phyloP scores from a whole-genome alignment of 2,888 invertebrate species.

The Rotaria magnacalcarata region DNA sequence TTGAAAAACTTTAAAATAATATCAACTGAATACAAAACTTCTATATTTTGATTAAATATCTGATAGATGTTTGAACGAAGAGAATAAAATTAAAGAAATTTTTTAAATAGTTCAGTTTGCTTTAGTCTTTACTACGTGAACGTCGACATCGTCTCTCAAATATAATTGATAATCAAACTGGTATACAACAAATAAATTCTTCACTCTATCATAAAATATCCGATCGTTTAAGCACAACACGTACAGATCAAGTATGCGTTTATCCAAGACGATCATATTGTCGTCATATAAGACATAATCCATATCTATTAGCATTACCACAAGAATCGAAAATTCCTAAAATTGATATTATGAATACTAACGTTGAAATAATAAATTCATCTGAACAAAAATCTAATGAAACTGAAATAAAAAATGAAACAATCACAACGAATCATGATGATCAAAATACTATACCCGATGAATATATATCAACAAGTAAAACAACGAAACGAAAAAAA shows the following conservation, averaged over 20 bases:
- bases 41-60: neutral
- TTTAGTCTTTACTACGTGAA: constrained; percentile 3
- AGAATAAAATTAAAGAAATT: neutral
- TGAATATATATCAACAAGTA: neutral
- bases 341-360: neutral
- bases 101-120: neutral
- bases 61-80: neutral
- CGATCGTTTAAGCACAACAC: neutral
- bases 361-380: neutral
- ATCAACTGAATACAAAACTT: no score
- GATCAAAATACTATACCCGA: neutral
- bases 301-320: neutral
- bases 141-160: neutral
- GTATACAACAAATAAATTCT: constrained; percentile 21
- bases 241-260: neutral
- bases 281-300: neutral
- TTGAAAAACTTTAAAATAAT: no score
- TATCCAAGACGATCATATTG: neutral
- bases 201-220: neutral
- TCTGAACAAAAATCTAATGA: neutral
- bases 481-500: neutral
- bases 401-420: neutral
- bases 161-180: neutral
- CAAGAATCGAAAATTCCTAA: neutral
- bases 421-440: neutral